Percentiles rank a stretch among this genome's conserved stretches.
Conservation (phyloP, 1,140 invertebrate species). For the Sipha flava region DNA sequence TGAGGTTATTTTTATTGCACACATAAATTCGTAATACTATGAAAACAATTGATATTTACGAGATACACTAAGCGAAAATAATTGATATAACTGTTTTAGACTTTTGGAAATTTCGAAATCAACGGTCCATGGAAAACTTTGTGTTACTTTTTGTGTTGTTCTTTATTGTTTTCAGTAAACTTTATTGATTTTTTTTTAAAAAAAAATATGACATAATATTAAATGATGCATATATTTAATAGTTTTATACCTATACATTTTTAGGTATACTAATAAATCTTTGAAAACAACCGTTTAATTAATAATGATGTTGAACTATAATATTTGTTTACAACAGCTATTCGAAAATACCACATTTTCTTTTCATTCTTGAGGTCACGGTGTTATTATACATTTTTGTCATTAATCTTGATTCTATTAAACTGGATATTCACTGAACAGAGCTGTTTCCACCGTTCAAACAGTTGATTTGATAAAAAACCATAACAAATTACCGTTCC, state of each 20-base stretch:
- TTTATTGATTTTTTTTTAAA: not conserved
- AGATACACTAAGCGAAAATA: not conserved
- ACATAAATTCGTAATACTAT: not conserved
- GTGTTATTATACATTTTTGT: constrained; percentile 31
- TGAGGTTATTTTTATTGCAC: not conserved
- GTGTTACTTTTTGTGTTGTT: not conserved
- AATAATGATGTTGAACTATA: not conserved
- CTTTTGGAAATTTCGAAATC: not conserved
- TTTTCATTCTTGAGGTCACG: not conserved
- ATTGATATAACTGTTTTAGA: not conserved
- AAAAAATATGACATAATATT: no score
- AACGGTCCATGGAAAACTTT: not conserved
- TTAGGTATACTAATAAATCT: not conserved
- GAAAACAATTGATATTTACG: not conserved
- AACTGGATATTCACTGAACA: not conserved
- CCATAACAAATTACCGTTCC: constrained; percentile 3
- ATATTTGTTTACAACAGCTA: not conserved
- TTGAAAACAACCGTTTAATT: not conserved
- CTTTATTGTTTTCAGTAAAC: not conserved
- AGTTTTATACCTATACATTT: no score
- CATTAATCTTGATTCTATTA: constrained; percentile 20
- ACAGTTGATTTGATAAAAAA: not conserved
- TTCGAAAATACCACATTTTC: no score
- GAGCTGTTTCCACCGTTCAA: not conserved
- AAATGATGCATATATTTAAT: no score